These are phyloP conservation scores for Ectobius pallidus DNA, from an alignment of 2,888 invertebrate species.

Conservation along the genomic window DNA sequence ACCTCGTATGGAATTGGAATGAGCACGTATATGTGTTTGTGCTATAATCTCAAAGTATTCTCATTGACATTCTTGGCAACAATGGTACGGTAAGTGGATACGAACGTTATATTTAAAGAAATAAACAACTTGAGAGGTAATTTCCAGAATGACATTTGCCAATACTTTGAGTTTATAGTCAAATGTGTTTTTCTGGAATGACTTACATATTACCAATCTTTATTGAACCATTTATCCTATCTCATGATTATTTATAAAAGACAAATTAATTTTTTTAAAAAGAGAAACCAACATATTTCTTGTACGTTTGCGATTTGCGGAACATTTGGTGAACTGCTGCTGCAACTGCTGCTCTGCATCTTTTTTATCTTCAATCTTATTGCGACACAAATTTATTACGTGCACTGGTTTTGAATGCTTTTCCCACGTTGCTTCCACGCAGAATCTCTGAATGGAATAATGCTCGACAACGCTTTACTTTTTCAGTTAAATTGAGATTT, in stretches of 20 bases:
- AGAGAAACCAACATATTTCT: constrained; percentile 4
- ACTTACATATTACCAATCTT: constrained; percentile 14
- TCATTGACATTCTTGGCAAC: neutral
- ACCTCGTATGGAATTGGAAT: constrained; percentile 22
- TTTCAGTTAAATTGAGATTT: neutral
- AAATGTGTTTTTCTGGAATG: constrained; percentile 23
- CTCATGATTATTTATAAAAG: neutral
- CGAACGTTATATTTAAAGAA: neutral
- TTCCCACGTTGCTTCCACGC: constrained; percentile 37
- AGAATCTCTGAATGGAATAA: neutral
- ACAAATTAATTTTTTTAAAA: neutral
- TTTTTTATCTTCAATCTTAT: neutral
- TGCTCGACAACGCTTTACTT: neutral
- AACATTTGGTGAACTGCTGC: constrained; percentile 11
- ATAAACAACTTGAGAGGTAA: neutral
- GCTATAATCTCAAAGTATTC: constrained; percentile 24
- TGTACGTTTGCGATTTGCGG: constrained; percentile 13
- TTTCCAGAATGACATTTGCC: neutral
- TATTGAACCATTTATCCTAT: neutral
- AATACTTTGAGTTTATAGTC: constrained; percentile 26
- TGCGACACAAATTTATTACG: constrained; percentile 12
- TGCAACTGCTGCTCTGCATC: constrained; percentile 15
- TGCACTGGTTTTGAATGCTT: constrained; percentile 29
- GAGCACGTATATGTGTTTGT: constrained; percentile 17
- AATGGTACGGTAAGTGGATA: neutral